phyloP scores from a whole-genome alignment of 2,888 invertebrate species.

The Dusona sp. region DNA sequence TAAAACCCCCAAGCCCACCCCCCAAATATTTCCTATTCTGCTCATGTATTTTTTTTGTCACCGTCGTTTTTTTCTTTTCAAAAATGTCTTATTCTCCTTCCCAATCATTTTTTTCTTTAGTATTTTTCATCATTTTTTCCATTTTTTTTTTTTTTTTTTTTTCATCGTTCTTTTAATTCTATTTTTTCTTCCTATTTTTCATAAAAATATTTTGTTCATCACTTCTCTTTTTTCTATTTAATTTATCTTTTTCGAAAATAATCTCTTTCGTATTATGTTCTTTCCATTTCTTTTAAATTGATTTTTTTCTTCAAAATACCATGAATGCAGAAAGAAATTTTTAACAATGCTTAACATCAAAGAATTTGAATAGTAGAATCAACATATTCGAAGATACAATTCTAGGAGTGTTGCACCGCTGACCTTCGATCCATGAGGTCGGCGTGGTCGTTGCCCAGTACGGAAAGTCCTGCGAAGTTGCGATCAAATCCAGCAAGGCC shows the following conservation, averaged over 20 bases:
- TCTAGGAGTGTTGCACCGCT: not conserved
- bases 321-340: constrained; percentile 32
- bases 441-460: not conserved
- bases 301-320: constrained; percentile 18
- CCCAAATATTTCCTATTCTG: constrained; percentile 59
- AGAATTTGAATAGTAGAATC: not conserved
- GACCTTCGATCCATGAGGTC: not conserved
- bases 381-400: not conserved
- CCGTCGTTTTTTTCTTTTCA: not conserved
- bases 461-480: not conserved
- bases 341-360: not conserved
- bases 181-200: not conserved
- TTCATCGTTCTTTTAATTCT: not conserved
- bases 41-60: constrained; percentile 35
- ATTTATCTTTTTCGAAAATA: not conserved
- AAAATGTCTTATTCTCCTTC: constrained; percentile 5
- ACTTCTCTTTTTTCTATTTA: not conserved
- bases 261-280: not conserved
- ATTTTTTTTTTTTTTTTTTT: not conserved
- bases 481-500: not conserved
- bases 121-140: not conserved
- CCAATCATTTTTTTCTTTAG: constrained; percentile 23
- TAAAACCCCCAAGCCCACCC: constrained; percentile 68
- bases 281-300: not conserved
- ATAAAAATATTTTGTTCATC: not conserved